Conservation (phyloP, 2,797 vertebrate genomes). For the Gymnothorax reevesii region DNA sequence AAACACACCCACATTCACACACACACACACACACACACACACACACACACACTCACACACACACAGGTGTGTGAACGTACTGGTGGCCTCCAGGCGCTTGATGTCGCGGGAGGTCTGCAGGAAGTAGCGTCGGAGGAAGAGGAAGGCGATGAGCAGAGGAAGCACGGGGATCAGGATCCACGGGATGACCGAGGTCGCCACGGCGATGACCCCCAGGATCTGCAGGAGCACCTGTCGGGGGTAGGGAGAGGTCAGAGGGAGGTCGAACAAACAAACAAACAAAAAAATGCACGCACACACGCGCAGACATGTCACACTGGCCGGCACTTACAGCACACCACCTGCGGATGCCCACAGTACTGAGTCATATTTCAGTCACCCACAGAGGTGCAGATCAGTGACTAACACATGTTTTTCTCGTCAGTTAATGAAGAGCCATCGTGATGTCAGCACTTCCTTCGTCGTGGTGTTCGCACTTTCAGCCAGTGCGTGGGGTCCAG, state of each 20-base stretch:
- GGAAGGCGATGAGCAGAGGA: constrained; percentile 76
- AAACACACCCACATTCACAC: neutral
- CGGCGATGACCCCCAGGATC: constrained; percentile 74
- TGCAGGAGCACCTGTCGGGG: constrained; percentile 73
- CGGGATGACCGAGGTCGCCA: constrained; percentile 80
- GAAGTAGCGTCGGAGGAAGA: constrained; percentile 80
- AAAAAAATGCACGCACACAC: no score
- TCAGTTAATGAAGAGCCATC: no score
- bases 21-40: neutral
- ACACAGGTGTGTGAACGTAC: constrained; percentile 64
- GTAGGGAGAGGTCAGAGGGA: neutral
- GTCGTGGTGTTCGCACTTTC: no score
- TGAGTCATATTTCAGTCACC: no score
- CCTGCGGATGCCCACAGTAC: no score
- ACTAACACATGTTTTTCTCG: no score
- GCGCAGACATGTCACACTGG: no score
- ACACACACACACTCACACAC: neutral
- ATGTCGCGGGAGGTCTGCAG: constrained; percentile 83
- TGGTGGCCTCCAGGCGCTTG: constrained; percentile 84
- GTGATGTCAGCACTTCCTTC: no score
- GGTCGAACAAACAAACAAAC: neutral
- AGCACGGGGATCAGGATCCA: constrained; percentile 82
- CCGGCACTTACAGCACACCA: no score
- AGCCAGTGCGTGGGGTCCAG: no score
- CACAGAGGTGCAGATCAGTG: no score